phyloP scores from a whole-genome alignment of 2,797 vertebrate species.

The Morelia viridis region DNA sequence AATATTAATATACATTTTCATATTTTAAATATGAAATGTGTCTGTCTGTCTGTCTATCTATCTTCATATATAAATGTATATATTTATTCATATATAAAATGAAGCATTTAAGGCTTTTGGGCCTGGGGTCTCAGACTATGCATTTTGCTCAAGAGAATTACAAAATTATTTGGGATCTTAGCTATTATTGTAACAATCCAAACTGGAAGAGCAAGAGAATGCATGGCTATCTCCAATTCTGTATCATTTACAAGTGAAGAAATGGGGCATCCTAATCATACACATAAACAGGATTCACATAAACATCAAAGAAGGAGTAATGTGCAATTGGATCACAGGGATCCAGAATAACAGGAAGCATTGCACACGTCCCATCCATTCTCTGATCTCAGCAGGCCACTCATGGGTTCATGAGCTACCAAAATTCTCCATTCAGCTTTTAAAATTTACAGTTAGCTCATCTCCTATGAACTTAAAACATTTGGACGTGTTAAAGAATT shows the following conservation, averaged over 20 bases:
- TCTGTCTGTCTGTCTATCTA: too few relatives aligned
- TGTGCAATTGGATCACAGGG: not conserved
- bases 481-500: conserved; percentile 22
- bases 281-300: not conserved
- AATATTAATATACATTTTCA: too few relatives aligned
- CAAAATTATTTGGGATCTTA: not conserved
- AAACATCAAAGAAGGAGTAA: not conserved
- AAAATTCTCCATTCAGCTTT: not conserved
- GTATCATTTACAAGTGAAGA: too few relatives aligned
- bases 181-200: not conserved
- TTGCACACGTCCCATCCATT: not conserved
- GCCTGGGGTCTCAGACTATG: not conserved
- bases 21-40: too few relatives aligned
- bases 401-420: not conserved
- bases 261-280: not conserved
- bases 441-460: not conserved
- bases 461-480: not conserved
- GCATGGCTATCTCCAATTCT: not conserved
- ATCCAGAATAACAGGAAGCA: not conserved
- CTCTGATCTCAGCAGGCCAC: not conserved
- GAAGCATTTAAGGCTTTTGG: not conserved
- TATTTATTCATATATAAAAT: not conserved
- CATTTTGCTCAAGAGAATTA: not conserved
- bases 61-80: too few relatives aligned
- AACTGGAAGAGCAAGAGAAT: not conserved